phyloP scores from a whole-genome alignment of 2,113 vertebrate species.

The Sturnira hondurensis region DNA sequence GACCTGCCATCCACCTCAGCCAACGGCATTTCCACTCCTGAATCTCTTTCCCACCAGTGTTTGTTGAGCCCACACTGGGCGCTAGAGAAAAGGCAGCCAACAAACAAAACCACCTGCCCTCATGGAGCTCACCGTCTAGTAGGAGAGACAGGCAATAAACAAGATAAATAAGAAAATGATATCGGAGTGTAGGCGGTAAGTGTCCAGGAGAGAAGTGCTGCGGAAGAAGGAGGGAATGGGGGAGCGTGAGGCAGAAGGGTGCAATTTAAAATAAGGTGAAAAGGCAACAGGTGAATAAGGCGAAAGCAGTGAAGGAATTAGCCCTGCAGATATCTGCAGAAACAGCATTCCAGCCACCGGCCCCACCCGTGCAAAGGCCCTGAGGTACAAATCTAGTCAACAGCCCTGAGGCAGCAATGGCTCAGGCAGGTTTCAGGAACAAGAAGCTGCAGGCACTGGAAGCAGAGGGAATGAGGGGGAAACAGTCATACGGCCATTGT shows the following conservation, averaged over 20 bases:
- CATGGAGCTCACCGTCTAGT: background rate
- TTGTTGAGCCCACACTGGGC: background rate
- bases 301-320: background rate
- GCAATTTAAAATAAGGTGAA: background rate
- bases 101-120: background rate
- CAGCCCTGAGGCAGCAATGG: background rate
- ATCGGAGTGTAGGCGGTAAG: background rate
- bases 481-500: background rate
- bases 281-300: background rate
- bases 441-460: background rate
- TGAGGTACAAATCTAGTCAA: background rate
- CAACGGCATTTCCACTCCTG: background rate
- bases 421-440: background rate
- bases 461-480: background rate
- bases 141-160: background rate
- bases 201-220: background rate
- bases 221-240: background rate
- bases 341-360: background rate
- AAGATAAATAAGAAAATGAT: background rate
- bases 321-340: background rate
- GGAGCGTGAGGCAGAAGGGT: background rate
- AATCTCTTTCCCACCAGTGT: background rate
- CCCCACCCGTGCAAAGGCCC: background rate
- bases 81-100: background rate
- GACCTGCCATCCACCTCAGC: background rate